A percentile compares a stretch with the other conserved stretches of the same genome.
Conservation (phyloP, 2,888 invertebrate species). For the Apodemia arnacis region DNA sequence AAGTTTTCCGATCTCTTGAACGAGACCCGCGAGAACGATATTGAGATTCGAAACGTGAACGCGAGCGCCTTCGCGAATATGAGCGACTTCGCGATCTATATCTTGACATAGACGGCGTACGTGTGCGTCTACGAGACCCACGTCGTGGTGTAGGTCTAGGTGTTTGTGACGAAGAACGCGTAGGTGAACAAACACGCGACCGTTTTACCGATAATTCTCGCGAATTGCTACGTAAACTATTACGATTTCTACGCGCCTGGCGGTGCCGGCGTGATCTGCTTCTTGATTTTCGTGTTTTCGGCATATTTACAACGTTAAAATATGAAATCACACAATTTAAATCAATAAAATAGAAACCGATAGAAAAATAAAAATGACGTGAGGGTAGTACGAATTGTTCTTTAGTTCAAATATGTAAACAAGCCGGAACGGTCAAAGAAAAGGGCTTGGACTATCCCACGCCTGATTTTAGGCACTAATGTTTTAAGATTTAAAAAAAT, state of each 20-base stretch:
- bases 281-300: not conserved
- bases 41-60: not conserved
- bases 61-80: not conserved
- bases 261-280: conserved; percentile 4
- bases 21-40: too few relatives aligned
- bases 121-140: too few relatives aligned
- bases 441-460: not conserved
- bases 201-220: too few relatives aligned
- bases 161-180: too few relatives aligned
- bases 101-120: too few relatives aligned
- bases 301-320: not conserved
- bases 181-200: too few relatives aligned
- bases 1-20: too few relatives aligned
- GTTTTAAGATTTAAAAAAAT: not conserved
- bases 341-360: not conserved
- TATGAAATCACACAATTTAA: not conserved
- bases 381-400: not conserved
- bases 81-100: not conserved
- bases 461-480: not conserved
- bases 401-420: not conserved
- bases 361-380: not conserved
- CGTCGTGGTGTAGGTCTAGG: too few relatives aligned
- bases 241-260: not conserved
- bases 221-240: not conserved
- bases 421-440: not conserved